Evolutionary conservation across 2,888 invertebrate genomes (phyloP).

Genomic region (Amphiduros pacificus): DNA sequence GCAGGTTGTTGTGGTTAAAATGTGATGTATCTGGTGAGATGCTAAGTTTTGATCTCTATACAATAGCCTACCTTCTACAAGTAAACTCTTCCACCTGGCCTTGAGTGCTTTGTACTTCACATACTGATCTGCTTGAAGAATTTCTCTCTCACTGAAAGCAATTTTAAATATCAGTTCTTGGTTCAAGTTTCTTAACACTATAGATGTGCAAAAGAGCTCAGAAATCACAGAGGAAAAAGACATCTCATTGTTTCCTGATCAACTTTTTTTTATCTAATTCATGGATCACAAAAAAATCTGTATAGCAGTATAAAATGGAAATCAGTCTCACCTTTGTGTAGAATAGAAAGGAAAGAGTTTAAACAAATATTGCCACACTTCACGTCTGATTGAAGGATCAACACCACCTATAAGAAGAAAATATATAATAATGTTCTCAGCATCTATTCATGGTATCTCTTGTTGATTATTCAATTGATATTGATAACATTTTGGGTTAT

Average conservation of each 20-base stretch:
- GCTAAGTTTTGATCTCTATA: too few species aligned
- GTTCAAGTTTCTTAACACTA: too few species aligned
- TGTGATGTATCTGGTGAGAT: too few species aligned
- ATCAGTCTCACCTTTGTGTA: constrained; percentile 48
- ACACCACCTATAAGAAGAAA: constrained; percentile 28
- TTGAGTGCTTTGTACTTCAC: constrained; percentile 51
- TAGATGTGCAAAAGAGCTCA: neutral
- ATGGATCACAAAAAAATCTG: too few species aligned
- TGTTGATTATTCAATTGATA: too few species aligned
- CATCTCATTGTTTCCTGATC: too few species aligned
- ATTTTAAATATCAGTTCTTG: neutral
- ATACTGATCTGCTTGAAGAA: constrained; percentile 45
- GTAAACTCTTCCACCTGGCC: constrained; percentile 37
- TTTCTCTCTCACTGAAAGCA: constrained; percentile 47
- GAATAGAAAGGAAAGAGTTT: constrained; percentile 53
- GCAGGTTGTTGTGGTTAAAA: too few species aligned
- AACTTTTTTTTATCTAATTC: too few species aligned
- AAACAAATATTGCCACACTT: constrained; percentile 56
- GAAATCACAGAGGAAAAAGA: neutral
- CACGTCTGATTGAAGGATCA: constrained; percentile 41
- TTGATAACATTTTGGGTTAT: too few species aligned
- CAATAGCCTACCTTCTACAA: constrained; percentile 6
- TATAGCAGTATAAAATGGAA: too few species aligned
- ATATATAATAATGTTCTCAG: too few species aligned
- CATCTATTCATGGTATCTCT: too few species aligned